These are phyloP conservation scores for Platycercus adscitus DNA, from an alignment of 2,113 vertebrate species.

Conservation along the genomic window DNA sequence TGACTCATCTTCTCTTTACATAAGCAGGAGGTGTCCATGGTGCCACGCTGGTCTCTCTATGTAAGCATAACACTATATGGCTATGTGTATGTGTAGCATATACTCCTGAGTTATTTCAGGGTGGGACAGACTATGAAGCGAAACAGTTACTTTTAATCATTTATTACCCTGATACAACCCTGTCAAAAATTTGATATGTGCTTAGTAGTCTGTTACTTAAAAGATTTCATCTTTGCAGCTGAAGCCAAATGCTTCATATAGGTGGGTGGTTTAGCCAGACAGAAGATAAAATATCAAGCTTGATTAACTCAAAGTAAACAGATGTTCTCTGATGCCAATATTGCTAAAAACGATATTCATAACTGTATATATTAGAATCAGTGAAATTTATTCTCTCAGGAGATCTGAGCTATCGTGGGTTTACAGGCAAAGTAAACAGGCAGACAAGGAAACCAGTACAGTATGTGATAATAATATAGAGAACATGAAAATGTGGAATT, in stretches of 20 bases:
- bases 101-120: background rate
- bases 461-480: background rate
- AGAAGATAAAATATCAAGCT: slow-evolving; percentile 15
- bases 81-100: background rate
- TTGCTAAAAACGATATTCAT: background rate
- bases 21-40: background rate
- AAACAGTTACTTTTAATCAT: background rate
- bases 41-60: background rate
- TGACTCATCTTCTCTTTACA: background rate
- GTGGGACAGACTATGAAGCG: background rate
- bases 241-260: background rate
- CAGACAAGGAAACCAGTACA: background rate
- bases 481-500: background rate
- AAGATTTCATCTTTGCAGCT: background rate
- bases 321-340: background rate
- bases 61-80: fast-evolving
- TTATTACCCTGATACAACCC: background rate
- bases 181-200: background rate
- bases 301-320: slow-evolving; percentile 28
- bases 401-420: background rate
- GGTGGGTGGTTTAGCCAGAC: slow-evolving; percentile 42
- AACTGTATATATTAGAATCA: background rate
- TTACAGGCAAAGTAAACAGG: background rate
- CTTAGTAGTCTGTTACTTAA: background rate
- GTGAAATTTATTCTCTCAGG: background rate